Evolutionary conservation across 2,797 vertebrate species (phyloP), one percentile per base, ranked within the genome.

Genomic region (Otus scops): DNA sequence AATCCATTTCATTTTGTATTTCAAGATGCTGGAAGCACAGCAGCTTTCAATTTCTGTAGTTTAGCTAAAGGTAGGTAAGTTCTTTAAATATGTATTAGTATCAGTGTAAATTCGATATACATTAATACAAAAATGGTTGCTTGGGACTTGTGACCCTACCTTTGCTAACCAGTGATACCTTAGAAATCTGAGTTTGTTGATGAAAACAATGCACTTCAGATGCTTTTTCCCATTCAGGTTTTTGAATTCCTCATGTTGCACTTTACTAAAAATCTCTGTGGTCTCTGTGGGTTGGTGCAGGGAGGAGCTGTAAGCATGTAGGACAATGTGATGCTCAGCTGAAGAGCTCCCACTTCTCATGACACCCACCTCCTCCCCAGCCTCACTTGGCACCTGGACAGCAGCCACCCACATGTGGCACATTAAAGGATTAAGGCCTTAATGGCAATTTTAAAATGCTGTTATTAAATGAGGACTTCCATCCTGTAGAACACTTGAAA

Each of bases 11-110:
- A 41, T 59, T 63, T 82, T 67, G 14, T 32, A 41, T 56, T 74
- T 45, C 64, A 79, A 80, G 74, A 83, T 80, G 57, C 38, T 90
- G 65, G 54, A 92, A 90, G 51, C 43, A n/a, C 17, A 41, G n/a
- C 14, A 93, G 39, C 43, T 91, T 95, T 91, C 67, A 48, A 9
- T 87, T 88, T 85, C 74, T 74, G 67, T 74, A 67, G 63, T 73
- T 85, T 77, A 85, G 39, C 60, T 74, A 56, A 92, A 63, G 20
- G 20, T 63, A 93, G 21, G 36, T 54, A 82, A 92, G 64, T 79
- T 93, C 71, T 92, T 95, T 85, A 94, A 95, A 89, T 91, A 95
- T 50, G 45, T 36, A 93, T 92, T 60, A 92, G 21, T 75, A 85
- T 36, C 54, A 67, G 43, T 67, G 67, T 67, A 79, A 92, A 92